Conservation (phyloP, 2,113 vertebrate species). For the Theristicus caerulescens region DNA sequence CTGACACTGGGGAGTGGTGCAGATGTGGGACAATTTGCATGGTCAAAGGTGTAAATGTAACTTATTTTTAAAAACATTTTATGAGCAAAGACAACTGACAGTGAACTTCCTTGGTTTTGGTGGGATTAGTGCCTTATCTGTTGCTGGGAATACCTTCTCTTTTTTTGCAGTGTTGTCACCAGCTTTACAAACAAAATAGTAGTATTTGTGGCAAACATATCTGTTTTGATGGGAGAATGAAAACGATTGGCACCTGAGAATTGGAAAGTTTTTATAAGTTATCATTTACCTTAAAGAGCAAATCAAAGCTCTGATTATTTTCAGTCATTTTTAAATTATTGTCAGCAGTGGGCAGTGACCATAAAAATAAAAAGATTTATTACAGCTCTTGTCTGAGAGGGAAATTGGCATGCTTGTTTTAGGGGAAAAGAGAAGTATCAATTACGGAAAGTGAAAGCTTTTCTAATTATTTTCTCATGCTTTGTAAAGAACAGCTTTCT, state of each 20-base stretch:
- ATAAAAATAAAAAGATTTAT: neutral
- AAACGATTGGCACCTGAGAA: neutral
- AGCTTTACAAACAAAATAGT: neutral
- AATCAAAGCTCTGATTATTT: neutral
- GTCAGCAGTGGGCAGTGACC: neutral
- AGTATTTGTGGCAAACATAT: neutral
- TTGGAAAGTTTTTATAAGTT: neutral
- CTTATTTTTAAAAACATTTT: neutral
- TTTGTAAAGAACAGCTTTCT: neutral
- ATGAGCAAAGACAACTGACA: neutral
- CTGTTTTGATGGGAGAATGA: neutral
- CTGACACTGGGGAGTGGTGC: neutral
- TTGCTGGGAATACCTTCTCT: neutral
- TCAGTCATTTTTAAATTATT: neutral
- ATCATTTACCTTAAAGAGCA: neutral
- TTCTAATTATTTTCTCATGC: neutral
- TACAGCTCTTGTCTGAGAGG: neutral
- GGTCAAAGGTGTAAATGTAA: neutral
- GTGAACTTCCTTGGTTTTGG: neutral
- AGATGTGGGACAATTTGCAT: neutral
- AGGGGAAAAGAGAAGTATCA: neutral
- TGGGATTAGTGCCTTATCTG: neutral
- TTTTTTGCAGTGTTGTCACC: neutral
- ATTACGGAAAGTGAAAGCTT: neutral
- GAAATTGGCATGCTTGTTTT: neutral